Evolutionary conservation across 2,888 invertebrate genomes (phyloP).

Genomic region (Hetaerina titia): DNA sequence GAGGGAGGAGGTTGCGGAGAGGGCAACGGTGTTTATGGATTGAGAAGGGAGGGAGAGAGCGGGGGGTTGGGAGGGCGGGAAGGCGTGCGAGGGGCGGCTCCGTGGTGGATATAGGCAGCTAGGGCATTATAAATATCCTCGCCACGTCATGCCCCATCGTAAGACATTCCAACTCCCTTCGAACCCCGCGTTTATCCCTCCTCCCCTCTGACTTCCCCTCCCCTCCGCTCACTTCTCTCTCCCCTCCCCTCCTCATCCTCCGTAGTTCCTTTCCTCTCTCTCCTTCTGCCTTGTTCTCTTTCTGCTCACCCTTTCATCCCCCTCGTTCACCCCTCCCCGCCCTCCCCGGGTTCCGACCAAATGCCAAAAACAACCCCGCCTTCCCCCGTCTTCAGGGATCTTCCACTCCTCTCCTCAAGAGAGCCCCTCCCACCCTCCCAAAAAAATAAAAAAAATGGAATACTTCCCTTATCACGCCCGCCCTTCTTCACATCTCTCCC

Average conservation of each 20-base stretch:
- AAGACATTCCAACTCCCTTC: slow-evolving; percentile 45
- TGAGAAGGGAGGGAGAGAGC: background rate
- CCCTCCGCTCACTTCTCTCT: background rate
- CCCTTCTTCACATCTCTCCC: background rate
- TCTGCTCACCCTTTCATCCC: background rate
- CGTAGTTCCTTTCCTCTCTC: background rate
- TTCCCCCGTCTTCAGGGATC: slow-evolving; percentile 7
- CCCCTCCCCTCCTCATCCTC: background rate
- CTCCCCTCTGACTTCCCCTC: slow-evolving; percentile 2
- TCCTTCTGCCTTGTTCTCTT: background rate
- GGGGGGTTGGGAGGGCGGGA: background rate
- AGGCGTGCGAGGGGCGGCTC: background rate
- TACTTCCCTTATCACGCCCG: background rate
- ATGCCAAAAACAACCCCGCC: background rate
- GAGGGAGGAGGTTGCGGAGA: slow-evolving; percentile 11
- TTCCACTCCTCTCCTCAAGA: background rate
- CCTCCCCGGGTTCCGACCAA: background rate
- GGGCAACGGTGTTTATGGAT: background rate
- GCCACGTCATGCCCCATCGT: slow-evolving; percentile 61
- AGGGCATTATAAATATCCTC: slow-evolving; percentile 62
- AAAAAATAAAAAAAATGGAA: background rate
- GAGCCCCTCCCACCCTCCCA: background rate
- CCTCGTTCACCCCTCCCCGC: background rate
- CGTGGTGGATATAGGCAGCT: slow-evolving; percentile 53
- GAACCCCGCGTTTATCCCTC: background rate